A percentile compares a stretch with the other conserved stretches of the same genome.
Conservation (phyloP, 1,140 invertebrate genomes). For the Drosophila sproati region DNA sequence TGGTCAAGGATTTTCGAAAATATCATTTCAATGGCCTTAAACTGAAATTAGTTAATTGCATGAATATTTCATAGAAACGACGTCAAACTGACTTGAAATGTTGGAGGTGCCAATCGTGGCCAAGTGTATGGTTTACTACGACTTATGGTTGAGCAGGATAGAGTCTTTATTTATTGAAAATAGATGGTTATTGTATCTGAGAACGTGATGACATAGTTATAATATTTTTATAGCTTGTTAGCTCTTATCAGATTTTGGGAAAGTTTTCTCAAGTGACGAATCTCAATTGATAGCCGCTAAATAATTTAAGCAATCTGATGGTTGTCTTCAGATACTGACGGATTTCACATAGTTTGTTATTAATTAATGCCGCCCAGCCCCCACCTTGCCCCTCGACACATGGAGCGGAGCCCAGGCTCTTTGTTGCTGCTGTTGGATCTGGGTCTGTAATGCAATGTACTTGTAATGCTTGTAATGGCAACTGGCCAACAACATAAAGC, state of each 20-base stretch:
- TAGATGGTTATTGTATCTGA: slow-evolving; percentile 5
- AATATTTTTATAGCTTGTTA: slow-evolving; percentile 12
- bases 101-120: neutral
- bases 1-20: too few species aligned
- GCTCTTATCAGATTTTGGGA: slow-evolving; percentile 19
- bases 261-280: slow-evolving; percentile 25
- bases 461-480: too few species aligned
- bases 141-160: neutral
- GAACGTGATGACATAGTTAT: slow-evolving; percentile 20
- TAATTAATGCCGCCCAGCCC: slow-evolving; percentile 23
- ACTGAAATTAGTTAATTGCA: too few species aligned
- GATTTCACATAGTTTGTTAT: slow-evolving; percentile 17
- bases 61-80: too few species aligned
- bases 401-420: slow-evolving; percentile 36
- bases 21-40: too few species aligned
- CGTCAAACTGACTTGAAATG: too few species aligned
- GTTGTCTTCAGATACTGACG: neutral
- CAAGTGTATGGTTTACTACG: neutral
- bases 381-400: slow-evolving; percentile 1
- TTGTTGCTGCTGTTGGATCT: neutral
- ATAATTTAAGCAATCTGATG: neutral
- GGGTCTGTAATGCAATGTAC: too few species aligned
- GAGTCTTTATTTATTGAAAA: neutral
- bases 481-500: too few species aligned
- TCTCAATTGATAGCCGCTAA: neutral